A percentile compares a stretch with the other conserved stretches of the same genome.
phyloP scores from a whole-genome alignment of 2,888 invertebrate species.

The Acleris laterana region DNA sequence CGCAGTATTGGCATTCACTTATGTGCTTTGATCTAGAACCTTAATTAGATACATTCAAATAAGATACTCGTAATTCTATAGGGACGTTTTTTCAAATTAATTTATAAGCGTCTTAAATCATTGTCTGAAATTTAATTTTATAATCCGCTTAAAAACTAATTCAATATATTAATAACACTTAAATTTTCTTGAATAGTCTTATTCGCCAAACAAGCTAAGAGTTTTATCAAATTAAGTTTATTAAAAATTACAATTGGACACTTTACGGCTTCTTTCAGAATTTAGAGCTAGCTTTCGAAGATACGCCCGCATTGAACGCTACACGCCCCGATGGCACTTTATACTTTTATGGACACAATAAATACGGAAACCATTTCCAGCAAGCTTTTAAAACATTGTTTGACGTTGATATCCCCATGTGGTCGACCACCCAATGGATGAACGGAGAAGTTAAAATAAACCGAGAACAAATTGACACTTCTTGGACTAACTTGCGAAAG shows the following conservation, averaged over 20 bases:
- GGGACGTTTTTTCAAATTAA: background rate
- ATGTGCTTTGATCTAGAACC: no score
- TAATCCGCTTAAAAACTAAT: no score
- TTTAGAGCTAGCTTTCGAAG: slow-evolving; percentile 71
- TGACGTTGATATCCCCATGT: slow-evolving; percentile 47
- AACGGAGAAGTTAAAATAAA: slow-evolving; percentile 61
- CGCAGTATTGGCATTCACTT: no score
- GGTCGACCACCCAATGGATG: slow-evolving; percentile 66
- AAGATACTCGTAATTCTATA: no score
- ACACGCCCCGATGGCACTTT: slow-evolving; percentile 50
- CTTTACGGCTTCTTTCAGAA: slow-evolving; percentile 51
- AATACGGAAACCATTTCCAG: slow-evolving; percentile 82
- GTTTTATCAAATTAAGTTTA: no score
- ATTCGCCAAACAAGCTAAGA: no score
- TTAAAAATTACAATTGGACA: background rate
- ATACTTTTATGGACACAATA: slow-evolving; percentile 80
- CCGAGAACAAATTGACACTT: slow-evolving; percentile 80
- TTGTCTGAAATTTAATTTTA: no score
- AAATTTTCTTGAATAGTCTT: no score
- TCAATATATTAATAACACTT: no score
- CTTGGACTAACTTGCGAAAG: slow-evolving; percentile 84
- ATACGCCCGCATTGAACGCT: slow-evolving; percentile 81
- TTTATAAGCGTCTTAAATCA: background rate
- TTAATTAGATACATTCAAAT: no score
- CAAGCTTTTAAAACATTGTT: slow-evolving; percentile 55